These are phyloP conservation scores for Cyclina sinensis DNA, from an alignment of 1,140 invertebrate species.

Conservation along the genomic window DNA sequence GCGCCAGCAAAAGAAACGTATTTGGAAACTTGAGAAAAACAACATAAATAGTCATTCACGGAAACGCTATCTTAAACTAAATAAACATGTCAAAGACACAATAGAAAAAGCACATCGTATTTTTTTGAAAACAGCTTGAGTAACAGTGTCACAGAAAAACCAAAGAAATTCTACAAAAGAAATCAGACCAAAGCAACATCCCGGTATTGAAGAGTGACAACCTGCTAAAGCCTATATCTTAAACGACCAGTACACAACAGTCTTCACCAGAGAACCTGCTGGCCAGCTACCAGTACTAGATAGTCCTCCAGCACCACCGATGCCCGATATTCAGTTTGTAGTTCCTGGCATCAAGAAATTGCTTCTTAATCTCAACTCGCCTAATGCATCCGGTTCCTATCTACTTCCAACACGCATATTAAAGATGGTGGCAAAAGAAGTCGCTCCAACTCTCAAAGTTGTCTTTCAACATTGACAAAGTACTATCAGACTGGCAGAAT, in stretches of 20 bases:
- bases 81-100: neutral
- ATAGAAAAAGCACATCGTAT: neutral
- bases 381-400: too few relatives aligned
- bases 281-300: neutral
- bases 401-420: too few relatives aligned
- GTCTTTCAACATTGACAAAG: too few relatives aligned
- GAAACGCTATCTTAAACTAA: neutral
- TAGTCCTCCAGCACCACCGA: neutral
- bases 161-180: too few relatives aligned
- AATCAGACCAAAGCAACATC: too few relatives aligned
- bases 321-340: slow-evolving; percentile 15
- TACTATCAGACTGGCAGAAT: too few relatives aligned
- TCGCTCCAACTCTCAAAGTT: too few relatives aligned
- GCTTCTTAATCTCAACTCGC: slow-evolving; percentile 43
- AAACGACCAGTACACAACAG: slow-evolving; percentile 52
- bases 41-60: slow-evolving; percentile 12
- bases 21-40: neutral
- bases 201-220: too few relatives aligned
- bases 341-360: slow-evolving; percentile 19
- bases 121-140: too few relatives aligned
- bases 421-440: too few relatives aligned
- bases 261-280: slow-evolving; percentile 36
- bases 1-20: neutral
- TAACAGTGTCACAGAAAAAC: too few relatives aligned
- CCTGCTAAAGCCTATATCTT: neutral